phyloP scores from a whole-genome alignment of 2,113 vertebrate genomes.

The Dromas ardeola region DNA sequence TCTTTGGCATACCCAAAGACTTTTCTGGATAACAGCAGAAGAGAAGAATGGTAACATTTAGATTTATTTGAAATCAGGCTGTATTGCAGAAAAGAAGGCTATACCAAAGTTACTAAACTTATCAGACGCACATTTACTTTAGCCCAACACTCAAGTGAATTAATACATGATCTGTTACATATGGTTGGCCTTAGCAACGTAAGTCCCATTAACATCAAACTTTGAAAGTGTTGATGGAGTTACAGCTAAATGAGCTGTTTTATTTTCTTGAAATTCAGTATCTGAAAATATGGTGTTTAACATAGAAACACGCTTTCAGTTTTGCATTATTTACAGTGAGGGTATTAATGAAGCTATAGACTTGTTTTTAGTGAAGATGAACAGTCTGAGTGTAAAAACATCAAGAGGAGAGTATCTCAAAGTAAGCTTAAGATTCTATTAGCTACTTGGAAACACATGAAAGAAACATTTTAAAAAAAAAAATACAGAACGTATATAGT shows the following conservation, averaged over 20 bases:
- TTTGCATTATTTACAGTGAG: not conserved
- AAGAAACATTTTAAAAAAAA: not conserved
- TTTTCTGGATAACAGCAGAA: not conserved
- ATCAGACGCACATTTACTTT: not conserved
- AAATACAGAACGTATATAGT: not conserved
- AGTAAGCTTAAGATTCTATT: not conserved
- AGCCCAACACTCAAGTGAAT: not conserved
- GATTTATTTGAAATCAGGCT: not conserved
- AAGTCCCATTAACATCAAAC: not conserved
- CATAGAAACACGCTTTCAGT: not conserved
- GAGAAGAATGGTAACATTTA: not conserved
- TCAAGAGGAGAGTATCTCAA: not conserved
- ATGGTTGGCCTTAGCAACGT: not conserved
- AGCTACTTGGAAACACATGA: slow-evolving; percentile 1
- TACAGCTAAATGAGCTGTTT: not conserved
- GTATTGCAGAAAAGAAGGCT: not conserved
- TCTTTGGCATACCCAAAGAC: not conserved
- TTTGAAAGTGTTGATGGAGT: not conserved
- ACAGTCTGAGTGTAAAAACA: not conserved
- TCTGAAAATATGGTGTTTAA: not conserved
- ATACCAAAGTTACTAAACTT: not conserved
- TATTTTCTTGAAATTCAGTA: not conserved
- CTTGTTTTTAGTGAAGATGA: not conserved
- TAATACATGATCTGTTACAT: not conserved
- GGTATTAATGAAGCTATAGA: not conserved